A percentile compares a stretch with the other conserved stretches of the same genome.
Evolutionary conservation across 2,113 vertebrate species (phyloP).

Genomic region (Rhea americana): DNA sequence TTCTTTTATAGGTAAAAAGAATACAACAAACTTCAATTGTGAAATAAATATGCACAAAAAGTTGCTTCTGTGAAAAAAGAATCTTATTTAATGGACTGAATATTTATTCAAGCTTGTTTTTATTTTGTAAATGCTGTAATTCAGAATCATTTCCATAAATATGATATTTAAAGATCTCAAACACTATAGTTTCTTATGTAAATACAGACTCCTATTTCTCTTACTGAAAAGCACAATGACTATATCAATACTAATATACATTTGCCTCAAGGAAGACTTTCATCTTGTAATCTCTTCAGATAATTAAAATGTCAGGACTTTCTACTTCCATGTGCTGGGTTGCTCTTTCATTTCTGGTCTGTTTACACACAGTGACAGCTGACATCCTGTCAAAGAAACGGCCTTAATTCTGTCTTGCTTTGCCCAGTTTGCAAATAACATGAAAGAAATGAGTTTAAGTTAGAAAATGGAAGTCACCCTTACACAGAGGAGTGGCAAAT

Average conservation of each 20-base stretch:
- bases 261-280: conserved; percentile 57
- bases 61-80: conserved; percentile 74
- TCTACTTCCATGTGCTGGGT: conserved; percentile 62
- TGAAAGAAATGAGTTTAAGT: background rate
- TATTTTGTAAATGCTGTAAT: conserved; percentile 91
- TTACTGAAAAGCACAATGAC: conserved; percentile 74
- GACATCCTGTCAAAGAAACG: conserved; percentile 22
- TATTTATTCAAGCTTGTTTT: conserved; percentile 91
- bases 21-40: conserved; percentile 53
- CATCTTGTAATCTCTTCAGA: conserved; percentile 64
- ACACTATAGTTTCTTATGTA: conserved; percentile 86
- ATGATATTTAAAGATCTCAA: conserved; percentile 84
- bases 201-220: conserved; percentile 78
- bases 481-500: background rate
- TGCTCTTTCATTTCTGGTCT: conserved; percentile 59
- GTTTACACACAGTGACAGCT: conserved; percentile 46
- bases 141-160: conserved; percentile 86
- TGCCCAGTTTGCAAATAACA: background rate
- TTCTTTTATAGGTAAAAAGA: conserved; percentile 85
- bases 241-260: conserved; percentile 60
- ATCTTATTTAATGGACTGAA: conserved; percentile 81
- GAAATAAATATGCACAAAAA: conserved; percentile 78
- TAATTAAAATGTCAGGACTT: conserved; percentile 58
- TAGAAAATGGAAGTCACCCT: background rate
- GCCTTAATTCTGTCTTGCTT: conserved; percentile 7